These are phyloP conservation scores for Drosophila busckii DNA, from an alignment of 1,140 invertebrate genomes.

Conservation along the genomic window DNA sequence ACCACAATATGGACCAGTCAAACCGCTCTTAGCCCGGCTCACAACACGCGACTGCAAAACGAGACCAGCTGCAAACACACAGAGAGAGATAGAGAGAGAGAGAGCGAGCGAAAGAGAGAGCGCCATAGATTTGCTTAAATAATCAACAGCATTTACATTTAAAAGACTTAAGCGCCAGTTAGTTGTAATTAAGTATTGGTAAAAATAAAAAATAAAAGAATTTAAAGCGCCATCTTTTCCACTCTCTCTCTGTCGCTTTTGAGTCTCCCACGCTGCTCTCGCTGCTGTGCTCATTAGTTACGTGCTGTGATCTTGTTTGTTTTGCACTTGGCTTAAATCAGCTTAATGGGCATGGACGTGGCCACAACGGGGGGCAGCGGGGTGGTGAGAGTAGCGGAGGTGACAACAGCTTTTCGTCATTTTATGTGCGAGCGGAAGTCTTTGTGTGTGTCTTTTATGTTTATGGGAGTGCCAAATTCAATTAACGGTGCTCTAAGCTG, in stretches of 20 bases:
- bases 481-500: slow-evolving; percentile 23
- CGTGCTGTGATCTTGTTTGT: slow-evolving; percentile 1
- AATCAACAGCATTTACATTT: slow-evolving; percentile 19
- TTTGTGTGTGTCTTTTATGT: slow-evolving; percentile 27
- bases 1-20: slow-evolving; percentile 65
- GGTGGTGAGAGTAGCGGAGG: no score
- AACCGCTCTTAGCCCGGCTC: slow-evolving; percentile 39
- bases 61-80: slow-evolving; percentile 37
- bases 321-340: no score
- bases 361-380: no score
- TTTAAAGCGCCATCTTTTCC: no score
- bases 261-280: neutral
- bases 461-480: slow-evolving; percentile 26
- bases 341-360: no score
- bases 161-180: slow-evolving; percentile 2
- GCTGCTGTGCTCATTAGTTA: slow-evolving; percentile 24
- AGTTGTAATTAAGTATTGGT: slow-evolving; percentile 12
- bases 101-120: neutral
- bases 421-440: slow-evolving; percentile 35
- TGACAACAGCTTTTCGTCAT: slow-evolving; percentile 13
- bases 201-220: no score
- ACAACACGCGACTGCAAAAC: slow-evolving; percentile 51
- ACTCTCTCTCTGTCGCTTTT: neutral
- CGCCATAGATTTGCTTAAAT: neutral
- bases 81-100: slow-evolving; percentile 1